Conservation (phyloP, 2,113 vertebrate genomes). For the Hassar affinis region DNA sequence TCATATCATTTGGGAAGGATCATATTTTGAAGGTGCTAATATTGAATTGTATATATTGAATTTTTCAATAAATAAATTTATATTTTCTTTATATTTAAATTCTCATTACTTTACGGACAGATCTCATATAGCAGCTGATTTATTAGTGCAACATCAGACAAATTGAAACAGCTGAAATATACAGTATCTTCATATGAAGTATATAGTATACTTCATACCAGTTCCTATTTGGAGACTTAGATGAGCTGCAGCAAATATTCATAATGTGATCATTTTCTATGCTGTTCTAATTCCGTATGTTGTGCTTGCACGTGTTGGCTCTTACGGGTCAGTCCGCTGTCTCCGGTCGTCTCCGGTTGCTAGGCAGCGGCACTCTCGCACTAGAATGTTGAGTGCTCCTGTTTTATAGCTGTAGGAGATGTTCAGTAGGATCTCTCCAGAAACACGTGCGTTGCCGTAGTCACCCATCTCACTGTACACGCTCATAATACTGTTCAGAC, state of each 20-base stretch:
- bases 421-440: constrained; percentile 88
- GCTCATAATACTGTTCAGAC: constrained; percentile 93
- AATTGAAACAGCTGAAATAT: neutral
- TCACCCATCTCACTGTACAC: constrained; percentile 96
- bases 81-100: too few species aligned
- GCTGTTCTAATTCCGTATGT: neutral
- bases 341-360: constrained; percentile 89
- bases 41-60: too few species aligned
- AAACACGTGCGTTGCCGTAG: constrained; percentile 90
- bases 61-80: too few species aligned
- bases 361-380: constrained; percentile 91
- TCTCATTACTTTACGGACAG: too few species aligned
- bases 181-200: too few species aligned
- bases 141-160: neutral
- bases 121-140: neutral
- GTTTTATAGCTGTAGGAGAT: constrained; percentile 96
- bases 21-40: too few species aligned
- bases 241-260: neutral
- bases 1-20: too few species aligned
- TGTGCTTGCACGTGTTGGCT: neutral
- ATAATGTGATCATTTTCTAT: neutral
- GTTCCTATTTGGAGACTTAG: neutral
- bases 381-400: constrained; percentile 86
- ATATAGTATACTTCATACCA: too few species aligned
- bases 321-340: constrained; percentile 93